These are phyloP conservation scores for Peromyscus californicus DNA, from an alignment of 2,113 vertebrate genomes.

Conservation along the genomic window DNA sequence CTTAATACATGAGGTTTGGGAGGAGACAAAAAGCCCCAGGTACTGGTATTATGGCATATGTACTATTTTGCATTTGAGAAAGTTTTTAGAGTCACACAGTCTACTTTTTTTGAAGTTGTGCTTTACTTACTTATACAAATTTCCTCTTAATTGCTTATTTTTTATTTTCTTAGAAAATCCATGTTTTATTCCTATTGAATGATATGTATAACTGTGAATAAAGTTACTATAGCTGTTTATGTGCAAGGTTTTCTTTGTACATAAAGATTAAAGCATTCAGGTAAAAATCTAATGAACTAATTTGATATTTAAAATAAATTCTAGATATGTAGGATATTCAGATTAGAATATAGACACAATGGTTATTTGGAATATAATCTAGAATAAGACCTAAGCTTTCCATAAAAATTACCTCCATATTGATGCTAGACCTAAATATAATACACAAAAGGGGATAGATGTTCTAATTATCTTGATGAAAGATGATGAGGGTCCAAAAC, in stretches of 20 bases:
- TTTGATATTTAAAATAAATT: background rate
- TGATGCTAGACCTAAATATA: background rate
- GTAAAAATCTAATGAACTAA: background rate
- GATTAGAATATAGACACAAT: background rate
- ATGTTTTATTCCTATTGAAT: background rate
- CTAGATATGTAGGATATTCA: background rate
- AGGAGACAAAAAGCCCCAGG: background rate
- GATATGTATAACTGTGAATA: background rate
- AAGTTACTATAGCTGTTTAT: constrained; percentile 8
- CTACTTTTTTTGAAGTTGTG: background rate
- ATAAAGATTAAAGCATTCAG: background rate
- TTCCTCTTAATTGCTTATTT: background rate
- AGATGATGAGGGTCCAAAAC: background rate
- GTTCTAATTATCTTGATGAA: background rate
- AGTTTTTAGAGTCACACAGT: background rate
- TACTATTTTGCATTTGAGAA: background rate
- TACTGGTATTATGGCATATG: background rate
- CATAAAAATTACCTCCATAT: background rate
- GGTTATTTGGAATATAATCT: background rate
- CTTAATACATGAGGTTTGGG: background rate
- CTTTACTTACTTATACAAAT: background rate
- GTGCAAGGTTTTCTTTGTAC: background rate
- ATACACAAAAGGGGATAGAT: background rate
- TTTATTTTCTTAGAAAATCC: constrained; percentile 7
- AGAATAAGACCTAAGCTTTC: background rate